A percentile compares a stretch with the other conserved stretches of the same genome.
Conservation (phyloP, 2,888 invertebrate genomes). For the Acleris emargana region DNA sequence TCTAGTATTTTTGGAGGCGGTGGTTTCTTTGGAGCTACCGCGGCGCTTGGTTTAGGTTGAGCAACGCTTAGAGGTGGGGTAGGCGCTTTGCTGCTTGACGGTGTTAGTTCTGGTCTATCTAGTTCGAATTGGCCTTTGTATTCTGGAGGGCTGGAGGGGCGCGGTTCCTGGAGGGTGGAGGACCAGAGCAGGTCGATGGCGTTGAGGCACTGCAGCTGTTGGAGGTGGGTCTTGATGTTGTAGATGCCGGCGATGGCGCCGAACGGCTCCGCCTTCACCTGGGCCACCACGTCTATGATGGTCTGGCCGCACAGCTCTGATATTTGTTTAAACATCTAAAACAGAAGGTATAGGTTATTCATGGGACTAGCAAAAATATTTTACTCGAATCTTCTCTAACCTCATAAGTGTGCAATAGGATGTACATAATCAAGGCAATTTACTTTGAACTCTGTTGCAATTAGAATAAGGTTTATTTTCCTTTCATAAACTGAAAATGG, state of each 20-base stretch:
- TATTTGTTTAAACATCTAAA: conserved; percentile 77
- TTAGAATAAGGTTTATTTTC: too few species aligned
- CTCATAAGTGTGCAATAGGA: too few species aligned
- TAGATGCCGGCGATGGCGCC: conserved; percentile 85
- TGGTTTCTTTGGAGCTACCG: conserved; percentile 1
- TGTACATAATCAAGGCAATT: too few species aligned
- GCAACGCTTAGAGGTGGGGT: conserved; percentile 39
- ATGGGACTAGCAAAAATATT: too few species aligned
- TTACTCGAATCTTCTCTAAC: too few species aligned
- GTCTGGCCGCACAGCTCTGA: conserved; percentile 72
- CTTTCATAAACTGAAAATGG: too few species aligned
- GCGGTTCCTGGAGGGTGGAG: conserved; percentile 51
- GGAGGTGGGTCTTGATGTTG: conserved; percentile 81
- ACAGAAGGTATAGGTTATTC: background rate
- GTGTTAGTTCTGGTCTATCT: conserved; percentile 32
- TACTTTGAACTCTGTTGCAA: too few species aligned
- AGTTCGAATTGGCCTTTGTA: conserved; percentile 52
- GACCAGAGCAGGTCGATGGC: conserved; percentile 66
- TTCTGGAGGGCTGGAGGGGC: conserved; percentile 61
- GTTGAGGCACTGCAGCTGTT: conserved; percentile 57
- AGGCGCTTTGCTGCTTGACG: conserved; percentile 43
- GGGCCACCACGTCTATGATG: conserved; percentile 70
- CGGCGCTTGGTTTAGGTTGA: conserved; percentile 42
- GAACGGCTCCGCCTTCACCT: conserved; percentile 81
- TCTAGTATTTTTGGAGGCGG: conserved; percentile 6